Base-by-base conservation (phyloP, 2,113 vertebrate species). In the Paramormyrops kingsleyae region DNA sequence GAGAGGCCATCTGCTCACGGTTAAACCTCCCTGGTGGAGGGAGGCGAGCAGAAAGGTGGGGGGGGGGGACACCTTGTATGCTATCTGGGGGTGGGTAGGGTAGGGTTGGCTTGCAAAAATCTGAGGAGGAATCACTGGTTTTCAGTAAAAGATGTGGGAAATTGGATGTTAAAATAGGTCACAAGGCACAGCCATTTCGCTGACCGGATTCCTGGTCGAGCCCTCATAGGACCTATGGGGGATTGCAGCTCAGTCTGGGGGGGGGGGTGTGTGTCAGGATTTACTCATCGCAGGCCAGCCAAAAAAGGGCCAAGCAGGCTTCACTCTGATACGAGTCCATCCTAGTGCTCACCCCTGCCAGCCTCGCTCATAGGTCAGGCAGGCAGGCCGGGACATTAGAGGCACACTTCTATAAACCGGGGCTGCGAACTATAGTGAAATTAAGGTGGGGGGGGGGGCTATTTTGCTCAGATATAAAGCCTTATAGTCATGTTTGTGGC, bases 1-100 rank as follows among this genome's bases (percentile, higher is more conserved):
- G 93, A 92, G 93, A 91, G 91, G 91, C 96, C 96, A 96, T 96
- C 96, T 96, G 96, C 93, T 95, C 93, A 84, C 94, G 94, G 94
- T 95, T 93, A 93, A 92, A 92, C 92, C 94, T 94, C 95, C 93
- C 94, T 94, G 5, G 93, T 93, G 92, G 93, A 94, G 42, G 94
- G 95, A 95, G 95, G 95, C 95, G 94, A 96, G 93, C 91, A 96
- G 93, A 92, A 94, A 91, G 93, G 93, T 93, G 56, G 52, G 10
- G 49, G 92, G 93, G 92, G 93, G 93, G 42, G 88, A 92, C 93
- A 93, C 93, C 93, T 94, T 94, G 83, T 91, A 93, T 52, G 27
- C 47, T 52, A 24, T 27, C 27, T 46, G 39, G 35, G 83, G 42
- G 70, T 77, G 31, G n/a, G 31, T 17, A 19, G 35, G 77, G 77